Conservation (phyloP, 2,113 vertebrate genomes). For the Corythornis madagascariensis region DNA sequence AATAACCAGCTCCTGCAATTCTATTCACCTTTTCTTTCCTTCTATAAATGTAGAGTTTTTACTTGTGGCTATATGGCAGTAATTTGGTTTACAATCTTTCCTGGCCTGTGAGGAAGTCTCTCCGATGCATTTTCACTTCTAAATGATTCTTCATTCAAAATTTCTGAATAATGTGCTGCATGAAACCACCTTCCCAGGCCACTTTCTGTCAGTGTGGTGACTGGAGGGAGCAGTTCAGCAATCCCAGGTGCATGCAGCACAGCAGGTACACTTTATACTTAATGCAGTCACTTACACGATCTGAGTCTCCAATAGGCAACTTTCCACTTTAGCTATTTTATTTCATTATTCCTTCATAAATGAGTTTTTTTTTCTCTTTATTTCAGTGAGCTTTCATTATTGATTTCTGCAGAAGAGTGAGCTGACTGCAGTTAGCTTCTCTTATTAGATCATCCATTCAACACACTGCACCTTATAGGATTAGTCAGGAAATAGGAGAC, state of each 20-base stretch:
- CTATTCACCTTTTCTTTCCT: background rate
- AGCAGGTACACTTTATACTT: background rate
- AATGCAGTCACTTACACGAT: background rate
- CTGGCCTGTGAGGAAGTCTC: background rate
- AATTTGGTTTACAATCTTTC: background rate
- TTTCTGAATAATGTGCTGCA: background rate
- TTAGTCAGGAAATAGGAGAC: slow-evolving; percentile 16
- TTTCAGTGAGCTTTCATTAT: slow-evolving; percentile 10
- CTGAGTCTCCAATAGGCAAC: background rate
- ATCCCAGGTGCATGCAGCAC: background rate
- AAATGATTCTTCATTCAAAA: background rate
- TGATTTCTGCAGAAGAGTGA: slow-evolving; percentile 10
- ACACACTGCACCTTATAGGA: background rate
- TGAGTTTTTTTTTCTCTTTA: background rate
- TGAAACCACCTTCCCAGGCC: background rate
- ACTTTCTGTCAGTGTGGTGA: background rate
- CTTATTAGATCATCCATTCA: slow-evolving; percentile 46
- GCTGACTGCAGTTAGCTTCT: slow-evolving; percentile 4
- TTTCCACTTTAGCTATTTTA: background rate
- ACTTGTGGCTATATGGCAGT: background rate
- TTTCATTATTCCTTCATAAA: slow-evolving; percentile 15
- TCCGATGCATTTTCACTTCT: background rate
- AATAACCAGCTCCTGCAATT: background rate
- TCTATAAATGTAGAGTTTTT: background rate
- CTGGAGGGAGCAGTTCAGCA: background rate